A percentile compares a stretch with the other conserved stretches of the same genome.
phyloP scores from a whole-genome alignment of 2,888 invertebrate genomes.

The Aromia moschata region DNA sequence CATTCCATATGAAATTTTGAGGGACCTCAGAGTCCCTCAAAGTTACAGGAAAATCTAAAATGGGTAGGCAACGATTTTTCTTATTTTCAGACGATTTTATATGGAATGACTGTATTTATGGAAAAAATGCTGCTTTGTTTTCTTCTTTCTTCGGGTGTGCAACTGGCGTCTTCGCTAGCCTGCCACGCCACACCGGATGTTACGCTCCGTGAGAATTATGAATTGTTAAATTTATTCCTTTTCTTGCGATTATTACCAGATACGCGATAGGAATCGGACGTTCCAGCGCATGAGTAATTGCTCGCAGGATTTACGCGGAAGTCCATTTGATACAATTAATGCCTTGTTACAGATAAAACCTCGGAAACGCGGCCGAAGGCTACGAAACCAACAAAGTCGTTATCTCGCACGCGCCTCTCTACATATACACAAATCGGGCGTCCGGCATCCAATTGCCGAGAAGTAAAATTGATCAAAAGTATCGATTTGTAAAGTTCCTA shows the following conservation, averaged over 20 bases:
- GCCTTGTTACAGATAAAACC: conserved; percentile 28
- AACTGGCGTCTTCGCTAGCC: not conserved
- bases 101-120: no score
- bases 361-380: not conserved
- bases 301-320: conserved; percentile 36
- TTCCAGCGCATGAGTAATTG: conserved; percentile 38
- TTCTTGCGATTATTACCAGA: conserved; percentile 47
- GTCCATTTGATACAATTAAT: conserved; percentile 31
- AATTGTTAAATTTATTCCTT: conserved; percentile 59
- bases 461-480: no score
- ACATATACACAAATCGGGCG: not conserved
- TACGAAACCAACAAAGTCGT: conserved; percentile 8
- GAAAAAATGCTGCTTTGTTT: no score
- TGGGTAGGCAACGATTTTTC: no score
- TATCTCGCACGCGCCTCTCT: conserved; percentile 11
- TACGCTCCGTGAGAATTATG: conserved; percentile 56
- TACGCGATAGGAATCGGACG: conserved; percentile 32
- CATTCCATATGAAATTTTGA: no score
- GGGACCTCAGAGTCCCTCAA: no score
- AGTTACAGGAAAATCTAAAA: no score
- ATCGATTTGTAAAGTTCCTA: no score
- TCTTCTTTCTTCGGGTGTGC: not conserved
- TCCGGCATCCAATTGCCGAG: conserved; percentile 7
- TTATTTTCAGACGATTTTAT: no score
- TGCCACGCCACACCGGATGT: conserved; percentile 51